Conservation (phyloP, 1,140 invertebrate genomes). For the Tetramorium simillimum region DNA sequence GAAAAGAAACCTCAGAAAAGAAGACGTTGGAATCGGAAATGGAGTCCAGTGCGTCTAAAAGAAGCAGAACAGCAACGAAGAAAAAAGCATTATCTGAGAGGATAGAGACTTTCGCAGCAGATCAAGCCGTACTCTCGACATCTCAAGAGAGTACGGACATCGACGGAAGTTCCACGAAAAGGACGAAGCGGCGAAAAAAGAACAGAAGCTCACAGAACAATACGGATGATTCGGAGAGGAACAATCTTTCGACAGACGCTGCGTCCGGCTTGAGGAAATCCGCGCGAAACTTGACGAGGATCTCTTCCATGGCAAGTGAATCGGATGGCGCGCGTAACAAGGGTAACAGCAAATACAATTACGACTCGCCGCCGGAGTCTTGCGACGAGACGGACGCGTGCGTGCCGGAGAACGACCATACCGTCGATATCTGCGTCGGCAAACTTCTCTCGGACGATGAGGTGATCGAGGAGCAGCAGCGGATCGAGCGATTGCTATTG, state of each 20-base stretch:
- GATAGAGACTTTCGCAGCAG: not conserved
- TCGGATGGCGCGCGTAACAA: not conserved
- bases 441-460: conserved; percentile 67
- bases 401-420: conserved; percentile 23
- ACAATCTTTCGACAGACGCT: not conserved
- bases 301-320: conserved; percentile 10
- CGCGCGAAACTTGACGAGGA: conserved; percentile 44
- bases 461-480: conserved; percentile 78
- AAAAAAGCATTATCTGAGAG: conserved; percentile 28
- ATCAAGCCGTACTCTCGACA: not conserved
- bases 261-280: conserved; percentile 39
- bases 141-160: conserved; percentile 30
- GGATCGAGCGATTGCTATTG: conserved; percentile 77
- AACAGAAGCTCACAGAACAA: not conserved
- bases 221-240: conserved; percentile 13
- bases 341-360: conserved; percentile 38
- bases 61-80: conserved; percentile 45
- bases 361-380: conserved; percentile 59
- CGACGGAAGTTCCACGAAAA: not conserved
- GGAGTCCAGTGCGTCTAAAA: conserved; percentile 36
- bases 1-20: conserved; percentile 73
- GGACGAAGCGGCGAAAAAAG: conserved; percentile 27
- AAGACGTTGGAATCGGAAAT: not conserved
- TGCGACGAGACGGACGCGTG: conserved; percentile 43
- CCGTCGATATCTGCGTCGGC: not conserved